Evolutionary conservation across 2,113 vertebrate genomes (phyloP).

Genomic region (Lamprotornis superbus): DNA sequence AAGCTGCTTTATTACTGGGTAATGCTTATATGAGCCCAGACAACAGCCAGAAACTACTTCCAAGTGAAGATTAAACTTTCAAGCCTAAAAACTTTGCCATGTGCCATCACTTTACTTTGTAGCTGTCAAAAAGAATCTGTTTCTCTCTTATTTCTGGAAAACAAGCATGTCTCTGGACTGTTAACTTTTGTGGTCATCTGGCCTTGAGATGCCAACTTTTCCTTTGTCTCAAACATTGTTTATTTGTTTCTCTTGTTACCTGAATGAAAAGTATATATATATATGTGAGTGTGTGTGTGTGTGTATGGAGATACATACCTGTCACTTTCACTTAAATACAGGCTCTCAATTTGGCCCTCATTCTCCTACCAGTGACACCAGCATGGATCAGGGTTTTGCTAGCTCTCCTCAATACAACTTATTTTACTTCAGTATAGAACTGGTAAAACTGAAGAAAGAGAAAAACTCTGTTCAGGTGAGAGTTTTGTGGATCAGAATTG

Average conservation of each 20-base stretch:
- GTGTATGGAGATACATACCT: too few relatives aligned
- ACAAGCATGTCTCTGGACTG: not conserved
- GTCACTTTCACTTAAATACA: not conserved
- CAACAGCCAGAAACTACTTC: not conserved
- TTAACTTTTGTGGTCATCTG: not conserved
- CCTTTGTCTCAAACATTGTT: not conserved
- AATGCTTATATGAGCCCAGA: not conserved
- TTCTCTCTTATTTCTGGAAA: not conserved
- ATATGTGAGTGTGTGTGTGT: fast-evolving
- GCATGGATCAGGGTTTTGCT: not conserved
- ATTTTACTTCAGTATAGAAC: not conserved
- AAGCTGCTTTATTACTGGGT: not conserved
- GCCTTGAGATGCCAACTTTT: not conserved
- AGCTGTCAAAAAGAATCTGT: not conserved
- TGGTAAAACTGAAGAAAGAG: not conserved
- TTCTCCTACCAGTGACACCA: not conserved
- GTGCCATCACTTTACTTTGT: not conserved
- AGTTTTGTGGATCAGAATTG: not conserved
- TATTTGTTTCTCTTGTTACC: not conserved
- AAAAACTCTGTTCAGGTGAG: not conserved
- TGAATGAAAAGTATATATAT: not conserved
- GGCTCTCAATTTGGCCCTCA: not conserved
- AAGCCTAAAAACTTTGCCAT: not conserved
- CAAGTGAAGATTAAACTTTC: not conserved
- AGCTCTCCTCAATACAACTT: not conserved